Percentiles rank a stretch among this genome's conserved stretches.
Evolutionary conservation across 2,113 vertebrate species (phyloP).

Genomic region (Brachyhypopomus gauderio): DNA sequence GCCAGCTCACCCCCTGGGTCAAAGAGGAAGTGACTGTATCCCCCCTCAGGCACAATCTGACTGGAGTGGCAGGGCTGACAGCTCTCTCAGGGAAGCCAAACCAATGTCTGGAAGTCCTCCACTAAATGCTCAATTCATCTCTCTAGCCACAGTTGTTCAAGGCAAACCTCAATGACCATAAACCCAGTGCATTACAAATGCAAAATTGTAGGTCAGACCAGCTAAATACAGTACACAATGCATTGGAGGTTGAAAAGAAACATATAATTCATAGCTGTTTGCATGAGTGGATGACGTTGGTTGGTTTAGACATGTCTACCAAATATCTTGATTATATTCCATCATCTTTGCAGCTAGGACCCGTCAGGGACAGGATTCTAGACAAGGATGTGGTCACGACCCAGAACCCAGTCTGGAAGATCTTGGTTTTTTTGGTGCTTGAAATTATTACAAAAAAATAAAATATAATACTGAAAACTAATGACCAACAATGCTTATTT

Average conservation of each 20-base stretch:
- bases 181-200: slow-evolving; percentile 40
- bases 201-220: slow-evolving; percentile 11
- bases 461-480: neutral
- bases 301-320: slow-evolving; percentile 31
- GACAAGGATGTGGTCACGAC: slow-evolving; percentile 4
- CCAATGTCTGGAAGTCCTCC: slow-evolving; percentile 49
- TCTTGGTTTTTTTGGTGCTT: neutral
- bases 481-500: neutral
- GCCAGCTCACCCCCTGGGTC: slow-evolving; percentile 21
- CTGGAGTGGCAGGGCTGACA: slow-evolving; percentile 44
- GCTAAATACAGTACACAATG: slow-evolving; percentile 41
- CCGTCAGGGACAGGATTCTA: neutral
- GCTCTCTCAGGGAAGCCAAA: slow-evolving; percentile 43
- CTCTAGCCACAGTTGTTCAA: slow-evolving; percentile 47
- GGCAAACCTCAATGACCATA: slow-evolving; percentile 42
- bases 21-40: slow-evolving; percentile 28
- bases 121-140: slow-evolving; percentile 44
- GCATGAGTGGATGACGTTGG: slow-evolving; percentile 19
- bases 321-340: slow-evolving; percentile 21
- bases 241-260: slow-evolving; percentile 33
- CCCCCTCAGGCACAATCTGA: slow-evolving; percentile 29
- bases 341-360: neutral
- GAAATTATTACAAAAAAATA: neutral
- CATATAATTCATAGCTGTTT: slow-evolving; percentile 39
- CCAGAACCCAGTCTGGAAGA: neutral